phyloP scores from a whole-genome alignment of 2,113 vertebrate genomes.

The Okapia johnstoni region DNA sequence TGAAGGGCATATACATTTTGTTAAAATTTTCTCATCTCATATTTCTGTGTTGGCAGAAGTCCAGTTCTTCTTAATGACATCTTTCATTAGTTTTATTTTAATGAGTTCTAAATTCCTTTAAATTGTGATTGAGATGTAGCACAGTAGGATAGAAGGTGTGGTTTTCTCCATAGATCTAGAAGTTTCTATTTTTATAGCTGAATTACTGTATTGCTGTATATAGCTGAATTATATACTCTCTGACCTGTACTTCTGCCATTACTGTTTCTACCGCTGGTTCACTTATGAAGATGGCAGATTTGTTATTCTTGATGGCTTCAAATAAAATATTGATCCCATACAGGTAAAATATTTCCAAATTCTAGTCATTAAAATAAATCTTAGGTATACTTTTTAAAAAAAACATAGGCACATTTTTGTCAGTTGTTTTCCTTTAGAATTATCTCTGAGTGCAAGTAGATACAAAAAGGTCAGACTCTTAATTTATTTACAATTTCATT shows the following conservation, averaged over 20 bases:
- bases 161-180: background rate
- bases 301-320: background rate
- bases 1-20: background rate
- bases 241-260: background rate
- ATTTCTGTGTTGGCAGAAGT: background rate
- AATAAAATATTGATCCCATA: background rate
- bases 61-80: background rate
- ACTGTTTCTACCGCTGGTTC: accelerated
- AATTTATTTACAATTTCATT: slow-evolving; percentile 39
- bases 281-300: background rate
- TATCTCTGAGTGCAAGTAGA: background rate
- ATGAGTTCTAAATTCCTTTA: background rate
- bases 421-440: slow-evolving; percentile 3
- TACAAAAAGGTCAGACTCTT: background rate
- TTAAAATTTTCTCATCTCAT: background rate
- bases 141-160: background rate
- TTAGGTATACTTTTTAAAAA: background rate
- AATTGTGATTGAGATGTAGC: background rate
- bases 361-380: background rate
- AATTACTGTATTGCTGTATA: background rate
- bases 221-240: background rate
- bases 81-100: background rate
- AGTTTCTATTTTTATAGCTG: background rate
- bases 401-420: background rate
- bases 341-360: background rate